A percentile compares a stretch with the other conserved stretches of the same genome.
phyloP scores from a whole-genome alignment of 1,140 invertebrate genomes.

The Diuraphis noxia region DNA sequence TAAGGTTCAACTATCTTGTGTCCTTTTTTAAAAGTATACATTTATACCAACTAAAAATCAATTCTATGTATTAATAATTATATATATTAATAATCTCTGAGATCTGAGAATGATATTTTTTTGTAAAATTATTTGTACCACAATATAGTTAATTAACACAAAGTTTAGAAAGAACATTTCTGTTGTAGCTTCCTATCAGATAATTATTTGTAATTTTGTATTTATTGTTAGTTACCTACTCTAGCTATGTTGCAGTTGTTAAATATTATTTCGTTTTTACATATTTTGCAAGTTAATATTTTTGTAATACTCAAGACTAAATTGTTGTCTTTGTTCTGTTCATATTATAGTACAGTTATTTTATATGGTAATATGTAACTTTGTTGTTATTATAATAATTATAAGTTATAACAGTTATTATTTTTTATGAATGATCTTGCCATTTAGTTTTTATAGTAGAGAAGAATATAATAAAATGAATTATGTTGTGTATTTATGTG shows the following conservation, averaged over 20 bases:
- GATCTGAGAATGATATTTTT: neutral
- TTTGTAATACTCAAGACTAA: neutral
- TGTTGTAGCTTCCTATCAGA: constrained; percentile 1
- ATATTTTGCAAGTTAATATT: neutral
- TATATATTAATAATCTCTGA: neutral
- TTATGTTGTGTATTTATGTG: neutral
- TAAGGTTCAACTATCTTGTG: neutral
- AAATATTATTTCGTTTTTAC: neutral
- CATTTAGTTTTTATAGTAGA: constrained; percentile 30
- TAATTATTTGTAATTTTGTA: constrained; percentile 25
- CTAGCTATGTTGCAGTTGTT: neutral
- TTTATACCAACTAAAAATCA: neutral
- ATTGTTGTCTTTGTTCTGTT: neutral
- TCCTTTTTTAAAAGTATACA: neutral
- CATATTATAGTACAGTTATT: neutral
- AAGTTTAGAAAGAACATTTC: neutral
- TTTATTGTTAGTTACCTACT: constrained; percentile 15
- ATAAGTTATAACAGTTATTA: neutral
- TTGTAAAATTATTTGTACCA: neutral
- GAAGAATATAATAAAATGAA: neutral
- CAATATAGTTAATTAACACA: neutral
- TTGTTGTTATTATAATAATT: neutral
- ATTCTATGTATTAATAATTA: neutral
- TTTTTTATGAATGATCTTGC: constrained; percentile 15
- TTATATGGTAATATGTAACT: neutral